phyloP scores from a whole-genome alignment of 2,888 invertebrate species.

The Apamea epomidion region DNA sequence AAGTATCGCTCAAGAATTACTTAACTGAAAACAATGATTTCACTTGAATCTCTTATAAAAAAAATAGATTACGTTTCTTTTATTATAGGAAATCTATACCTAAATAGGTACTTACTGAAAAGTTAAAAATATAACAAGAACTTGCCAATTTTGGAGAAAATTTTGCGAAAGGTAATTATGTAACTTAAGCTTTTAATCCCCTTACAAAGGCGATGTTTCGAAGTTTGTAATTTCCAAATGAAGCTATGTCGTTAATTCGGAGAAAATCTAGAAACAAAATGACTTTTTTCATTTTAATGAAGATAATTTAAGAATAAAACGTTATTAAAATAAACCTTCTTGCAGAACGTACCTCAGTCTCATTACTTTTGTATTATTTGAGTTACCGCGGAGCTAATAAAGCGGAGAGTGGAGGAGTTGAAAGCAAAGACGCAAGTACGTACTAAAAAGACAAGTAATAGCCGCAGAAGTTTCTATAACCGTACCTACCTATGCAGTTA shows the following conservation, averaged over 20 bases:
- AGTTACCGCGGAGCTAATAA: conserved; percentile 50
- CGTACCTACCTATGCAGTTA: conserved; percentile 21
- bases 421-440: conserved; percentile 52
- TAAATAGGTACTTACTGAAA: conserved; percentile 22
- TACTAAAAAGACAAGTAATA: conserved; percentile 46
- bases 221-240: conserved; percentile 73
- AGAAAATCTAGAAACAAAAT: conserved; percentile 44
- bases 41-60: background rate
- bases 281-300: conserved; percentile 21
- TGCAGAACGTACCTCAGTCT: conserved; percentile 29
- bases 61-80: background rate
- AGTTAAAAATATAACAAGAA: conserved; percentile 21
- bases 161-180: conserved; percentile 73
- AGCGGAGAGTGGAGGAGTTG: conserved; percentile 28
- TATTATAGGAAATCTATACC: conserved; percentile 27
- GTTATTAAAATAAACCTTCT: conserved; percentile 28
- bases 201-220: conserved; percentile 71
- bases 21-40: background rate
- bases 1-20: background rate
- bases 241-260: conserved; percentile 64
- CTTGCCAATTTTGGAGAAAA: conserved; percentile 61
- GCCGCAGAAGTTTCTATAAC: conserved; percentile 43
- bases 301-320: conserved; percentile 29
- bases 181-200: conserved; percentile 74
- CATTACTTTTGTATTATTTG: conserved; percentile 56